Conservation (phyloP, 2,797 vertebrate genomes). For the Spheniscus humboldti region DNA sequence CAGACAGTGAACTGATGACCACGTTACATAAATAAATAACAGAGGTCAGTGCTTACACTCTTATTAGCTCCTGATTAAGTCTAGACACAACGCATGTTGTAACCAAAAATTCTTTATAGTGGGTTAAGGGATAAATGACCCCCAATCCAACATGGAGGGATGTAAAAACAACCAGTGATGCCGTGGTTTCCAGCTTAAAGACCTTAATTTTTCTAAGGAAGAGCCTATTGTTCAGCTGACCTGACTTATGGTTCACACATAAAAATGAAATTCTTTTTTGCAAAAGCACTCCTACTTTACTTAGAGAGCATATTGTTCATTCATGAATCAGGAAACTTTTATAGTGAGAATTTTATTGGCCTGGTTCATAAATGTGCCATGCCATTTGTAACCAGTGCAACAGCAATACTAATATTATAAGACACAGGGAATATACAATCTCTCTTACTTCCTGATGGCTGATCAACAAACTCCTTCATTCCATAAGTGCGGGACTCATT, state of each 20-base stretch:
- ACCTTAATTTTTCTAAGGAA: neutral
- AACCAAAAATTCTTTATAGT: neutral
- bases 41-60: neutral
- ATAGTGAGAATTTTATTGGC: neutral
- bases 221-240: neutral
- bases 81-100: neutral
- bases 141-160: neutral
- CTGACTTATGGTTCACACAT: neutral
- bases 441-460: neutral
- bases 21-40: neutral
- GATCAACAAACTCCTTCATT: neutral
- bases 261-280: neutral
- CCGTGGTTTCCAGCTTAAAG: neutral
- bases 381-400: neutral
- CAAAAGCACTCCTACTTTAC: neutral
- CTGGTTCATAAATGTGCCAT: neutral
- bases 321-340: neutral
- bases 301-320: neutral
- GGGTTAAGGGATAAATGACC: neutral
- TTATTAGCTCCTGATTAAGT: neutral
- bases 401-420: neutral
- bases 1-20: neutral
- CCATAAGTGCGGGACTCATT: neutral
- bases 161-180: neutral
- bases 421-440: neutral